Percentiles rank a stretch among this genome's conserved stretches.
Evolutionary conservation across 2,113 vertebrate species (phyloP).

Genomic region (Dasypus novemcinctus): DNA sequence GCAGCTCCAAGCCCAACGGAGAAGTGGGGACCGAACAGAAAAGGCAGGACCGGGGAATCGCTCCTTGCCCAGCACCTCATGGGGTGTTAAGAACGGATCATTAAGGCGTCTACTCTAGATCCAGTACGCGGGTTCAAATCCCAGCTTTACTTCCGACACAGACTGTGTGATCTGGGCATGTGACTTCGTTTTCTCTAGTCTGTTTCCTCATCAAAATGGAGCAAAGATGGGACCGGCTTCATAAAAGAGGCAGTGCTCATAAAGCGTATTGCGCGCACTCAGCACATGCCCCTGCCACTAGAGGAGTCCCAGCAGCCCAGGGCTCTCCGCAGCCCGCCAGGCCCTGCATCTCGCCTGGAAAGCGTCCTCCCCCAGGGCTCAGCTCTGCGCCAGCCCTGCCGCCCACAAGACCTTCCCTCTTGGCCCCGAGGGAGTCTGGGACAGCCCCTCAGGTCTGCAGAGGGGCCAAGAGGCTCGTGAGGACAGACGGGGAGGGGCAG

Average conservation of each 20-base stretch:
- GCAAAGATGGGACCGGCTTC: background rate
- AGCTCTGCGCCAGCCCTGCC: background rate
- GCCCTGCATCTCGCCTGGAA: background rate
- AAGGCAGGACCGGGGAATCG: background rate
- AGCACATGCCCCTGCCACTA: background rate
- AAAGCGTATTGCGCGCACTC: background rate
- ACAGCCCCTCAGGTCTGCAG: background rate
- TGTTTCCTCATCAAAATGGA: background rate
- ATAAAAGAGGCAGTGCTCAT: background rate
- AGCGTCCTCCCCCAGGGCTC: too few relatives aligned
- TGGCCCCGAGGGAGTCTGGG: background rate
- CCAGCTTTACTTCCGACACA: background rate
- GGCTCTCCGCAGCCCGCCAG: accelerated
- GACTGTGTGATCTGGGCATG: background rate
- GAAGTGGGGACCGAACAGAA: background rate
- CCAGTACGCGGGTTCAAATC: background rate
- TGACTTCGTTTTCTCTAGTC: background rate
- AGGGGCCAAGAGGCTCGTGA: background rate
- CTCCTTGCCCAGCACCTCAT: background rate
- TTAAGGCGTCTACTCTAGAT: background rate
- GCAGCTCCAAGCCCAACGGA: background rate
- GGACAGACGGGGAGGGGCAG: background rate
- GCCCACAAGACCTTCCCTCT: background rate
- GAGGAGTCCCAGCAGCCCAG: background rate
- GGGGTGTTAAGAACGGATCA: background rate